Evolutionary conservation across 92 coral and sea anemone species (phyloP).

Genomic region (Umimayanthus chanpuru): DNA sequence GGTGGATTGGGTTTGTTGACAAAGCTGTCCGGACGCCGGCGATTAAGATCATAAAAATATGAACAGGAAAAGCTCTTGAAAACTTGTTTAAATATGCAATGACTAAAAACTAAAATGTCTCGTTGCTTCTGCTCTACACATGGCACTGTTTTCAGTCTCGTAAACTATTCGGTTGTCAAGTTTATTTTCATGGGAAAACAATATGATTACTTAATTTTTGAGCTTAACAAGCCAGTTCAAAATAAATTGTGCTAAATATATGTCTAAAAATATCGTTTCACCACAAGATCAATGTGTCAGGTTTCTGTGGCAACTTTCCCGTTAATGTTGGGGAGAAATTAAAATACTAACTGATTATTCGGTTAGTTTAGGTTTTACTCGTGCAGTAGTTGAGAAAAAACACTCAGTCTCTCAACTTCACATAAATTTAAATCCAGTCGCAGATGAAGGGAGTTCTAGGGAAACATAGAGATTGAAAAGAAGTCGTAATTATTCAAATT

Average conservation of each 20-base stretch:
- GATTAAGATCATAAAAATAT: neutral
- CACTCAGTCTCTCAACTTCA: neutral
- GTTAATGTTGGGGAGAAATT: neutral
- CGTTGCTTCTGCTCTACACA: neutral
- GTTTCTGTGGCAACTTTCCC: neutral
- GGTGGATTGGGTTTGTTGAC: constrained; percentile 22
- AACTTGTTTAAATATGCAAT: neutral
- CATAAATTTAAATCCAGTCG: neutral
- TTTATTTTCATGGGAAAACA: neutral
- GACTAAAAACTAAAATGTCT: neutral
- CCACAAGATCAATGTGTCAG: neutral
- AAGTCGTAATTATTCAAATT: neutral
- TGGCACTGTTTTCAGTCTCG: neutral
- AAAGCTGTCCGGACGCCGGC: constrained; percentile 15
- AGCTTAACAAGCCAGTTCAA: neutral
- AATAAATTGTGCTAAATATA: neutral
- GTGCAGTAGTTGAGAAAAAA: no score
- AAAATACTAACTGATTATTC: neutral
- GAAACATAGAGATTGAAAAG: neutral
- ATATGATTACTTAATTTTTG: neutral
- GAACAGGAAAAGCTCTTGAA: neutral
- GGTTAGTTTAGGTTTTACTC: neutral
- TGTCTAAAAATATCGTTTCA: neutral
- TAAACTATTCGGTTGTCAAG: no score
- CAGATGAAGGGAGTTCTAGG: neutral